Base-by-base conservation (phyloP, 1,140 invertebrate genomes). In the Eurytemora carolleeae region DNA sequence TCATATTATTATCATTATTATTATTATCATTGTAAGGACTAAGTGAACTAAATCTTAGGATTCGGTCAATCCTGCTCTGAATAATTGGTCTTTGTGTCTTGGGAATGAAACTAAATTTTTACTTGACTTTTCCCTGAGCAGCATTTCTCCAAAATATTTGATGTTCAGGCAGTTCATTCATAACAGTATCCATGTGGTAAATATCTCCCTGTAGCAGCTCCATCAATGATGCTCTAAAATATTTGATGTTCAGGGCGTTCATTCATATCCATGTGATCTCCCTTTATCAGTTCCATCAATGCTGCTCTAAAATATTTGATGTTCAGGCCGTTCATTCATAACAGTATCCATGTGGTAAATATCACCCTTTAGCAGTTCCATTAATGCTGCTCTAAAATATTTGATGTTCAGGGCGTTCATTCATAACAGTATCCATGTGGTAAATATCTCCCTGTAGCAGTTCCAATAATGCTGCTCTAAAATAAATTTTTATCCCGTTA, bases 111-210 rank as follows among this genome's bases (percentile, higher is more conserved):
- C n/a, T n/a, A n/a, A n/a, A n/a, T n/a, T n/a, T n/a, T n/a, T n/a
- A n/a, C n/a, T n/a, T n/a, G n/a, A n/a, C n/a, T n/a, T n/a, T n/a
- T n/a, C n/a, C n/a, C n/a, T n/a, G n/a, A n/a, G n/a, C n/a, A n/a
- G n/a, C n/a, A n/a, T n/a, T n/a, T n/a, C 19, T 12, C 58, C 58
- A 59, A 21, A 59, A 31, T 15, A 18, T 15, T n/a, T 24, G 22
- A 25, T 59, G 22, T 3, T 2, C 58, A 2, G 12, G 22, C 18
- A 15, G n/a, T 12, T 25, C 58, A 18, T 25, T 15, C 2, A 25
- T 25, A 18, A 59, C 58, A 24, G 18, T 19, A 24, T 19, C 19
- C 58, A 59, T 59, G 25, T 59, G 58, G 26, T 59, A 59, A 3
- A 24, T 20, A 25, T 22, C 23, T 1, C 58, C 58, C 12, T 59